Evolutionary conservation across 2,113 vertebrate species (phyloP).

Genomic region (Sterna hirundo): DNA sequence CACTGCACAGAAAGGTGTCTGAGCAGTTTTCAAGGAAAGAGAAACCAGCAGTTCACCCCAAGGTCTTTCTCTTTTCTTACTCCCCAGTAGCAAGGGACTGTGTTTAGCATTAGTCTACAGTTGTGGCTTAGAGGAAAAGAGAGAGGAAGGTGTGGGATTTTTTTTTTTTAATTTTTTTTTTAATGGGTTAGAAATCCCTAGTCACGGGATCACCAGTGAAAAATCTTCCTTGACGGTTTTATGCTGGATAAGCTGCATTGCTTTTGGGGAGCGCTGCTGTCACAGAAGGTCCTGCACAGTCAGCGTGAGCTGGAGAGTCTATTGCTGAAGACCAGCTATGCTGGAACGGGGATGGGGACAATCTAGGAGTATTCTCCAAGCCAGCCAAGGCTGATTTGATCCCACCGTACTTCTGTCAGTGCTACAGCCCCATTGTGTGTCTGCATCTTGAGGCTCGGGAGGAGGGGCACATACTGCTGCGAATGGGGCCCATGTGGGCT

Average conservation of each 20-base stretch:
- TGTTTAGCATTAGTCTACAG: background rate
- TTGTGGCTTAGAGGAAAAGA: background rate
- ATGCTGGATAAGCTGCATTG: background rate
- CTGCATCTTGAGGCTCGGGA: background rate
- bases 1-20: background rate
- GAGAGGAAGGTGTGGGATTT: background rate
- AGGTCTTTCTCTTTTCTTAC: background rate
- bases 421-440: background rate
- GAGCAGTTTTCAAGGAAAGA: background rate
- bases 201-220: background rate
- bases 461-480: background rate
- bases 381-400: background rate
- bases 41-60: background rate
- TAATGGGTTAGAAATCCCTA: background rate
- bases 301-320: accelerated
- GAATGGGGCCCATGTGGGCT: constrained; percentile 21
- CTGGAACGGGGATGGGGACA: background rate
- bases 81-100: background rate
- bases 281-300: background rate
- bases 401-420: background rate
- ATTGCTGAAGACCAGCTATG: background rate
- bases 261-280: background rate
- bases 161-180: background rate
- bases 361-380: background rate
- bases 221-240: background rate